Conservation (phyloP, 2,113 vertebrate species). For the western clawed frog (Xenopus tropicalis) region UCB_Xtro_10.0 CM004448.2:44838501-44839000, state of each 20-base stretch:
- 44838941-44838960: too few species aligned
- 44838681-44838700: not conserved
- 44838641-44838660: conserved; percentile 33
- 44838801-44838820: too few species aligned
- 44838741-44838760: not conserved
- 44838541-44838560: conserved; percentile 39
- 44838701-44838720: not conserved
- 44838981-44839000: too few species aligned
- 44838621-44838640: conserved; percentile 26
- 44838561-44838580: conserved; percentile 29
- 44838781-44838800: too few species aligned
- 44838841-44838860: too few species aligned
- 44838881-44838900: too few species aligned
- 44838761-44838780: not conserved
- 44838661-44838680: conserved; percentile 15
- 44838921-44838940: too few species aligned
- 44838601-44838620: conserved; percentile 26
- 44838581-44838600: conserved; percentile 19
- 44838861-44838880: too few species aligned
- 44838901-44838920: too few species aligned
- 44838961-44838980: too few species aligned
- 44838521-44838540: conserved; percentile 32
- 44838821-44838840: too few species aligned
- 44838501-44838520: conserved; percentile 28
- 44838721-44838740: not conserved